Base-by-base conservation (phyloP, 64 coral and sea anemone genomes). In the Montipora foliosa region DNA sequence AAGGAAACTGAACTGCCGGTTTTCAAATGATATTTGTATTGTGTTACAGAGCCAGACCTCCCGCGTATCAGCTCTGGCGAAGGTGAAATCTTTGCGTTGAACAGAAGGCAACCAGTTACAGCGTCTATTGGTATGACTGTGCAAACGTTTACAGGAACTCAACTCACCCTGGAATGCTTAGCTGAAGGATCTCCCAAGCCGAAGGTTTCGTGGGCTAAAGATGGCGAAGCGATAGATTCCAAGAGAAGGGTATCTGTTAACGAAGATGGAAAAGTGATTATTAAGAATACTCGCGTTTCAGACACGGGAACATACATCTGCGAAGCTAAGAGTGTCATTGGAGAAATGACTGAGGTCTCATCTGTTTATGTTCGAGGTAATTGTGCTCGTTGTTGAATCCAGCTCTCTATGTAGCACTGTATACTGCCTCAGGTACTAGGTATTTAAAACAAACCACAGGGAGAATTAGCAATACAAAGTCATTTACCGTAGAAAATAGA, bases 321-420 rank as follows among this genome's bases (percentile, higher is more conserved):
- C 53, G 55, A 44, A 55, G 92, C 92, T 19, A 66, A 25, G 64
- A 93, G 49, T 74, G 14, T 48, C 19, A 25, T 93, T 5, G 92
- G 92, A 0, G 59, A 79, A 10, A 71, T 81, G 13, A 82, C 70
- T 17, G 71, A 69, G 22, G 51, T 67, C 9, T 88, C 79, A 29
- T n/a, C 87, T 89, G 89, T 94, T 2, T 88, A 88, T 46, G 84
- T 97, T 72, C 70, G 87, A 91, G 89, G 95, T 97, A 78, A 70
- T 84, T 37, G 1, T 37, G 37, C 37, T 37, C 37, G 37, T 37
- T 37, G 37, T 37, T 37, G 37, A 37, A 37, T 37, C 37, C 37
- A 37, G 37, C 2, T 37, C 37, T 37, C 37, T 37, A 37, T 37
- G 37, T 37, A 37, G 37, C 37, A 37, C 1, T 37, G 37, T 84